Conservation (phyloP, 2,888 invertebrate genomes). For the Polydrusus cervinus region DNA sequence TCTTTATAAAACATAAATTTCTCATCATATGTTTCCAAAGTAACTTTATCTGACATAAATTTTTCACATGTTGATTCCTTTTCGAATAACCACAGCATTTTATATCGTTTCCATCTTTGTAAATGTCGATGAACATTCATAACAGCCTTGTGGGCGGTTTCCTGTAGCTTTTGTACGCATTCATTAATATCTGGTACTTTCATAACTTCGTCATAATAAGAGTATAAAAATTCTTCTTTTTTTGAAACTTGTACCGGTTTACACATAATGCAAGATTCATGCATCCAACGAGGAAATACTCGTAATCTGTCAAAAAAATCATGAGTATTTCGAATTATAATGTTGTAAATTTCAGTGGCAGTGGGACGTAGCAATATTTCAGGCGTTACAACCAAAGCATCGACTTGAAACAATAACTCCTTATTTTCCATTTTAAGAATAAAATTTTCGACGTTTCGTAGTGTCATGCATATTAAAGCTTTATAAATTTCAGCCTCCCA, state of each 20-base stretch:
- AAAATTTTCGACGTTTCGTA: slow-evolving; percentile 82
- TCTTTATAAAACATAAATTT: slow-evolving; percentile 89
- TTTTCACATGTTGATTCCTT: slow-evolving; percentile 84
- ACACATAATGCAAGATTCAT: slow-evolving; percentile 84
- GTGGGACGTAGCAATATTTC: slow-evolving; percentile 86
- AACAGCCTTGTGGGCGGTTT: slow-evolving; percentile 78
- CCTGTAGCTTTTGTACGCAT: slow-evolving; percentile 78
- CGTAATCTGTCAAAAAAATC: slow-evolving; percentile 86
- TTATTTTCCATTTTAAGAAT: slow-evolving; percentile 73
- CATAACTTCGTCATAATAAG: slow-evolving; percentile 87
- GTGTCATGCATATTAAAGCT: slow-evolving; percentile 78
- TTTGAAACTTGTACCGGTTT: slow-evolving; percentile 76
- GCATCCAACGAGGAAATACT: slow-evolving; percentile 89
- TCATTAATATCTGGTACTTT: slow-evolving; percentile 82
- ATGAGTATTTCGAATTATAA: slow-evolving; percentile 82
- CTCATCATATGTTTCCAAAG: slow-evolving; percentile 83
- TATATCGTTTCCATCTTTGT: slow-evolving; percentile 82
- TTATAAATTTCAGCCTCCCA: slow-evolving; percentile 89
- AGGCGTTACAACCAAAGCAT: slow-evolving; percentile 82
- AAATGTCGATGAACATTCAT: slow-evolving; percentile 78
- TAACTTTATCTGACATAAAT: slow-evolving; percentile 80
- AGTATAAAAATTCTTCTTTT: slow-evolving; percentile 78
- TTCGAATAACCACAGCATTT: slow-evolving; percentile 85
- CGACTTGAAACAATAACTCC: slow-evolving; percentile 85
- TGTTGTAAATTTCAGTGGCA: slow-evolving; percentile 84